These are phyloP conservation scores for Larimichthys crocea DNA, from an alignment of 2,113 vertebrate species.

Conservation along the genomic window DNA sequence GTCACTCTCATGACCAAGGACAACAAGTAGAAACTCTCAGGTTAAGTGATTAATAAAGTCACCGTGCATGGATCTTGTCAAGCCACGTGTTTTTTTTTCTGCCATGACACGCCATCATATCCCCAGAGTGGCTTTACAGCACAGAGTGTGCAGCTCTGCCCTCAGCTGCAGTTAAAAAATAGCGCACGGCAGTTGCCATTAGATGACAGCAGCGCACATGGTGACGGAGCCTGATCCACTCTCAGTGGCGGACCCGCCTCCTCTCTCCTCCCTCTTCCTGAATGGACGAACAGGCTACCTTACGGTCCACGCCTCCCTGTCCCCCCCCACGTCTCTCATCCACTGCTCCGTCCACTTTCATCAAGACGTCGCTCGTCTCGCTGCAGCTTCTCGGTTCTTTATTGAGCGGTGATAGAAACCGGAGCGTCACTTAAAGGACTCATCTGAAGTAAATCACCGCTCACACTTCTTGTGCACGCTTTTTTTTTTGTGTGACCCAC, in stretches of 20 bases:
- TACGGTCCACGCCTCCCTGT: slow-evolving; percentile 65
- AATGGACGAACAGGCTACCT: slow-evolving; percentile 39
- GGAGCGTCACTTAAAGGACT: slow-evolving; percentile 8
- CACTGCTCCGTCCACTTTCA: slow-evolving; percentile 46
- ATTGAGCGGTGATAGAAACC: slow-evolving; percentile 26
- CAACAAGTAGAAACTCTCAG: background rate
- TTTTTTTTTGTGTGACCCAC: background rate
- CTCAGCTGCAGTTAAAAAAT: slow-evolving; percentile 47
- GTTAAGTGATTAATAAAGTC: background rate
- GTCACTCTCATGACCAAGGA: background rate
- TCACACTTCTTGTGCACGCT: background rate
- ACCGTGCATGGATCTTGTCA: too few relatives aligned
- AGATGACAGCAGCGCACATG: slow-evolving; percentile 65
- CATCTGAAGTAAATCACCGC: slow-evolving; percentile 19
- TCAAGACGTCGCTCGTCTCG: background rate
- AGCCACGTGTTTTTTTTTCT: background rate
- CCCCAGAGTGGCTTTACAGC: background rate
- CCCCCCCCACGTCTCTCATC: slow-evolving; percentile 14
- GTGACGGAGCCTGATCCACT: slow-evolving; percentile 51
- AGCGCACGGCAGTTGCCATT: slow-evolving; percentile 46
- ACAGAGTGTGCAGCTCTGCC: background rate
- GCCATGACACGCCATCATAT: background rate
- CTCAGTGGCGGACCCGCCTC: slow-evolving; percentile 10
- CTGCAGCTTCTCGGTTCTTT: slow-evolving; percentile 42
- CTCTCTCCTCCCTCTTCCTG: slow-evolving; percentile 21